A percentile compares a stretch with the other conserved stretches of the same genome.
Evolutionary conservation across 1,140 invertebrate genomes (phyloP).

Genomic region (Papilio machaon): DNA sequence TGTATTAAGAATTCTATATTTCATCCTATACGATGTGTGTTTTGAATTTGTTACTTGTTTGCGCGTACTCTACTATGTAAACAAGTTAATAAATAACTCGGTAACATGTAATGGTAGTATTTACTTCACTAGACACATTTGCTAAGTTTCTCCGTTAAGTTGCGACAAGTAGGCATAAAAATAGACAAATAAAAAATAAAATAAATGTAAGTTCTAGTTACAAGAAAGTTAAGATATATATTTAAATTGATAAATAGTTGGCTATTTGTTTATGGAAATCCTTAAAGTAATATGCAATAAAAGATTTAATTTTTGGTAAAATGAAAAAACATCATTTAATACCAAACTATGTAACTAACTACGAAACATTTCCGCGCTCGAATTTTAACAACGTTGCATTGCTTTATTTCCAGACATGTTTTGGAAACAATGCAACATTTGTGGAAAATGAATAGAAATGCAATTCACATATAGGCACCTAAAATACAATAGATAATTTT

Average conservation of each 20-base stretch:
- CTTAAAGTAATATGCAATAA: not conserved
- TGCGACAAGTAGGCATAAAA: not conserved
- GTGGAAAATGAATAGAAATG: not conserved
- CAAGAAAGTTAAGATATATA: too few species aligned
- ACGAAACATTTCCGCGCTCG: not conserved
- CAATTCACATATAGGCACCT: not conserved
- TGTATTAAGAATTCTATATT: not conserved
- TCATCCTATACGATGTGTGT: not conserved
- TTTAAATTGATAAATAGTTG: too few species aligned
- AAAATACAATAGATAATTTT: not conserved
- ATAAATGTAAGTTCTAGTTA: not conserved
- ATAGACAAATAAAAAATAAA: not conserved
- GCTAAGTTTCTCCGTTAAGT: not conserved
- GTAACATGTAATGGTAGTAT: not conserved
- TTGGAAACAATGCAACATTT: not conserved
- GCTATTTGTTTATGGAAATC: too few species aligned
- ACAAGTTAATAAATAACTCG: constrained; percentile 21
- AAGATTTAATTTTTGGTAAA: too few species aligned
- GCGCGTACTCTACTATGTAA: not conserved
- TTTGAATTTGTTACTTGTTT: constrained; percentile 4
- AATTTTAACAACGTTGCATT: not conserved
- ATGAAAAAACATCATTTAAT: too few species aligned
- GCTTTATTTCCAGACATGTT: constrained; percentile 16
- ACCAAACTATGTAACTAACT: not conserved
- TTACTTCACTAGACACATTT: constrained; percentile 6